Evolutionary conservation across 2,113 vertebrate genomes (phyloP).

Genomic region (Phasianus colchicus): DNA sequence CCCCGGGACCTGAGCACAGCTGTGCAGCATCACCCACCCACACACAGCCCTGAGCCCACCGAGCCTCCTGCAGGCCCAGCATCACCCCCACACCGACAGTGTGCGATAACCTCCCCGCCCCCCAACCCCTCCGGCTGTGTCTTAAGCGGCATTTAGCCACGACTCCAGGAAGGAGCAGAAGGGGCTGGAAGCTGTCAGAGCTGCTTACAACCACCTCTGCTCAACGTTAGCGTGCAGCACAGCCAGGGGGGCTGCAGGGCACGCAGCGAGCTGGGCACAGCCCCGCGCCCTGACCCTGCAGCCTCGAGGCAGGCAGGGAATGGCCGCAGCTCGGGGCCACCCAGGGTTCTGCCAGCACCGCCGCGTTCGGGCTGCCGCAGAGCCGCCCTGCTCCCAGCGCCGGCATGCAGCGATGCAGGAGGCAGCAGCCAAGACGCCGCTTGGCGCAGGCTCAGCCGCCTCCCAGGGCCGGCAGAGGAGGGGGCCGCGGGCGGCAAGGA

Average conservation of each 20-base stretch:
- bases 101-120: background rate
- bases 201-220: background rate
- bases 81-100: fast-evolving
- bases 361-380: background rate
- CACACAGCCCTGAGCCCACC: fast-evolving
- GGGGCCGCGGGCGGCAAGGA: background rate
- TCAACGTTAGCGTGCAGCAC: background rate
- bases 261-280: background rate
- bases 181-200: constrained; percentile 40
- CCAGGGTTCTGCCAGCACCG: background rate
- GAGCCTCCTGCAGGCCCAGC: background rate
- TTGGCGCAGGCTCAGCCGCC: constrained; percentile 8
- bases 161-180: background rate
- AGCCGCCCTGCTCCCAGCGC: background rate
- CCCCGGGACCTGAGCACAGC: background rate
- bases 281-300: fast-evolving
- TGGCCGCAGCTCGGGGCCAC: too few relatives aligned
- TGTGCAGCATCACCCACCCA: fast-evolving
- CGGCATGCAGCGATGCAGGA: background rate
- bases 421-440: background rate
- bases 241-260: background rate
- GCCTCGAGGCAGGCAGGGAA: background rate
- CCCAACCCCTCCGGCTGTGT: background rate
- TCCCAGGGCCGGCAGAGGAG: background rate
- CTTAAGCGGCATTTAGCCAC: background rate